Evolutionary conservation across 2,797 vertebrate species (phyloP).

Genomic region (Brachyalestes nurse): DNA sequence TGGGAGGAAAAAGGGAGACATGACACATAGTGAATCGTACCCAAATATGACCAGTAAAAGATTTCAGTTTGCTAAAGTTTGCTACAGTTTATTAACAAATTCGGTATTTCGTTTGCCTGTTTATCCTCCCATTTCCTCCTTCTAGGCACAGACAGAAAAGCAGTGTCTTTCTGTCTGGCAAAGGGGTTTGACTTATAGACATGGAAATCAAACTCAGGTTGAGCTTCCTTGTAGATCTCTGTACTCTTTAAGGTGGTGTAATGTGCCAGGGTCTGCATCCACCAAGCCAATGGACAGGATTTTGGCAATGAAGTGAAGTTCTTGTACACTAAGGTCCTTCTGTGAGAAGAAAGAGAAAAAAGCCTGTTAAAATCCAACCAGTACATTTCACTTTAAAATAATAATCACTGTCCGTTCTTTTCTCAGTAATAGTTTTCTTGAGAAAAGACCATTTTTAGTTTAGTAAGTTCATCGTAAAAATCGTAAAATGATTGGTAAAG

Average conservation of each 20-base stretch:
- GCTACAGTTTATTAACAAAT: not conserved
- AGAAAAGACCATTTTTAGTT: no score
- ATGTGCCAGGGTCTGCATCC: conserved; percentile 80
- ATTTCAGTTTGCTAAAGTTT: not conserved
- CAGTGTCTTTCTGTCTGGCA: not conserved
- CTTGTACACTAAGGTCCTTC: conserved; percentile 74
- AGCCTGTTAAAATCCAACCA: not conserved
- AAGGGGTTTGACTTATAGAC: not conserved
- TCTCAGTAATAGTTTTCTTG: not conserved
- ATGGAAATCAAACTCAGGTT: not conserved
- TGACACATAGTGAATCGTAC: no score
- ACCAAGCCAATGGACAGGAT: conserved; percentile 78
- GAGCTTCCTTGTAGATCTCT: conserved; percentile 70
- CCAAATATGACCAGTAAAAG: no score
- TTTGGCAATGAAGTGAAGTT: conserved; percentile 72
- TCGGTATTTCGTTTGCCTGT: not conserved
- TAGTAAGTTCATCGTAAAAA: no score
- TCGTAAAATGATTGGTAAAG: no score
- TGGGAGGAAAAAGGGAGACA: no score
- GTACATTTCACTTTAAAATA: not conserved
- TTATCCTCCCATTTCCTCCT: not conserved
- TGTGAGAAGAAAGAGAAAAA: conserved; percentile 47
- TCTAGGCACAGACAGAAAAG: not conserved
- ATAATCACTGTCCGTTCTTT: not conserved
- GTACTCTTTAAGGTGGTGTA: conserved; percentile 79